Conservation (phyloP, 2,888 invertebrate species). For the Conchocele bisecta region DNA sequence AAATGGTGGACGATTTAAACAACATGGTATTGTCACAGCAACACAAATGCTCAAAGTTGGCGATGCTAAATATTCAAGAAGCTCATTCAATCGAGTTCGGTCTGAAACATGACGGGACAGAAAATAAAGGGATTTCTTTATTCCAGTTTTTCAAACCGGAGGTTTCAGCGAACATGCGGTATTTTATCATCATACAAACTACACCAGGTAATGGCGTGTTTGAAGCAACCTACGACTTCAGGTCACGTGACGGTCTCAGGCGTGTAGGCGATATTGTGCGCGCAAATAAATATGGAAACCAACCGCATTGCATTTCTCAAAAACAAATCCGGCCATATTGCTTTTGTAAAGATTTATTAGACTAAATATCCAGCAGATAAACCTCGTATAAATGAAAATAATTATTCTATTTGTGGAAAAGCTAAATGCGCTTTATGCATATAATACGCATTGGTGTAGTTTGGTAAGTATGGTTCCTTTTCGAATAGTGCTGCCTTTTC, state of each 20-base stretch:
- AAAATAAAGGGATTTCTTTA: constrained; percentile 53
- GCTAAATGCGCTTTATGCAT: too few species aligned
- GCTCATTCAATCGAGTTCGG: constrained; percentile 30
- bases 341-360: constrained; percentile 31
- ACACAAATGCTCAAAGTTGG: constrained; percentile 27
- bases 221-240: constrained; percentile 35
- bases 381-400: too few species aligned
- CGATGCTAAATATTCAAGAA: constrained; percentile 32
- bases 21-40: background rate
- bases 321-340: constrained; percentile 44
- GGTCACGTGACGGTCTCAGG: background rate
- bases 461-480: too few species aligned
- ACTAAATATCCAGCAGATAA: too few species aligned
- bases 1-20: constrained; percentile 36
- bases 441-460: too few species aligned
- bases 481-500: too few species aligned
- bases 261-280: constrained; percentile 38
- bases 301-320: constrained; percentile 40
- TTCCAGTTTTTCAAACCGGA: constrained; percentile 52
- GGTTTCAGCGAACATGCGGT: constrained; percentile 18
- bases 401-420: too few species aligned
- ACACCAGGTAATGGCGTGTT: constrained; percentile 46
- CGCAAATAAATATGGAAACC: constrained; percentile 49
- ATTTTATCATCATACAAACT: constrained; percentile 39
- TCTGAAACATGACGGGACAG: constrained; percentile 39